These are phyloP conservation scores for Lepidochitona cinerea DNA, from an alignment of 2,888 invertebrate species.

Conservation along the genomic window DNA sequence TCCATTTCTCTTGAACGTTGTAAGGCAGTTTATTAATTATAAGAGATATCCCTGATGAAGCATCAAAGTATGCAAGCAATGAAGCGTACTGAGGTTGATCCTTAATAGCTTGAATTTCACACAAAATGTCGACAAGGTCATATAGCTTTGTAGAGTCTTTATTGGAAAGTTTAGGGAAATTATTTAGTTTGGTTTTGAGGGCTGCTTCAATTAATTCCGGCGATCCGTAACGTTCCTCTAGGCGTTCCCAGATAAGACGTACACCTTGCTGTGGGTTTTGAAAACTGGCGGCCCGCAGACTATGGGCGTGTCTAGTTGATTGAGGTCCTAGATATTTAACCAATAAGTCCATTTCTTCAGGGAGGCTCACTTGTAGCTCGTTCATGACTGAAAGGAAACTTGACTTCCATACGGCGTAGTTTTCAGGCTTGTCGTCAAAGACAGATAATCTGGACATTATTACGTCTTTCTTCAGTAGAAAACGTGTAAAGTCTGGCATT, in stretches of 20 bases:
- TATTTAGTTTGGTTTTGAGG: conserved; percentile 21
- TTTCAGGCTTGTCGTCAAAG: background rate
- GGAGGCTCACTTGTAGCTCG: conserved; percentile 4
- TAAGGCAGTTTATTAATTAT: conserved; percentile 6
- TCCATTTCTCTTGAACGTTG: conserved; percentile 10
- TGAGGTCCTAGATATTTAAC: conserved; percentile 22
- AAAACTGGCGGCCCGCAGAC: conserved; percentile 23
- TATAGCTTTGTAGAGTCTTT: conserved; percentile 20
- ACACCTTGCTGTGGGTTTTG: conserved; percentile 15
- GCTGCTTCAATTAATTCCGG: conserved; percentile 24
- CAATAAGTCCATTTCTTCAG: conserved; percentile 20
- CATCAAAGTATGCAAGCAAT: background rate
- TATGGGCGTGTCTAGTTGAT: conserved; percentile 17
- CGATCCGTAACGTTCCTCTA: conserved; percentile 30
- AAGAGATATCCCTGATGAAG: background rate
- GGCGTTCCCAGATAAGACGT: conserved; percentile 21
- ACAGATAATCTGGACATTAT: background rate
- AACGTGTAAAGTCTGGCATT: background rate
- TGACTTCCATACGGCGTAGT: conserved; percentile 2
- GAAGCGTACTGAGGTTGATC: background rate
- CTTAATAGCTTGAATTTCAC: background rate
- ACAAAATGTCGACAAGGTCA: conserved; percentile 7
- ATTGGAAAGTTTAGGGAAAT: conserved; percentile 28
- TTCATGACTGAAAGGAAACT: background rate
- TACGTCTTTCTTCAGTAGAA: conserved; percentile 7